phyloP scores from a whole-genome alignment of 1,140 invertebrate species.

The Atta colombica region DNA sequence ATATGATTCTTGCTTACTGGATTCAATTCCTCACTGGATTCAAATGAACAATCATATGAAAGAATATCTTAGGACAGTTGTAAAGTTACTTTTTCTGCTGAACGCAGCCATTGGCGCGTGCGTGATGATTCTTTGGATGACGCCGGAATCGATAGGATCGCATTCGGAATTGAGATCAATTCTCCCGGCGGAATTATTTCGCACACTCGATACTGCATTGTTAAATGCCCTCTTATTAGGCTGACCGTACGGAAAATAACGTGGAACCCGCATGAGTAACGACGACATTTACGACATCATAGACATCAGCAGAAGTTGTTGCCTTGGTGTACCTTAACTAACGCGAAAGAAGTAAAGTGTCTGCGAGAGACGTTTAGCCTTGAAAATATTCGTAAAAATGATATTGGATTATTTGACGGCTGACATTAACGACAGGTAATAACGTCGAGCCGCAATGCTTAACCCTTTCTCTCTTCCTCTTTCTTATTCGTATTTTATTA shows the following conservation, averaged over 20 bases:
- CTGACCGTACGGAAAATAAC: slow-evolving; percentile 49
- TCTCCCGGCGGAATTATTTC: not conserved
- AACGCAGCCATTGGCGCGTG: not conserved
- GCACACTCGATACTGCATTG: not conserved
- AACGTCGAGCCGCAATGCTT: slow-evolving; percentile 20
- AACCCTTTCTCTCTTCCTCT: not conserved
- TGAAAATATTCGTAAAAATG: slow-evolving; percentile 56
- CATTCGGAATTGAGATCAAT: slow-evolving; percentile 20
- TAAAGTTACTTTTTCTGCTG: no score
- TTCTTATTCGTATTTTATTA: slow-evolving; percentile 22
- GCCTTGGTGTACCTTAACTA: slow-evolving; percentile 24
- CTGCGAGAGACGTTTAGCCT: slow-evolving; percentile 27
- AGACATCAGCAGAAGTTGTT: slow-evolving; percentile 46
- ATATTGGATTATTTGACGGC: slow-evolving; percentile 53
- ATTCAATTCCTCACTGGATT: no score
- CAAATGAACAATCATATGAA: no score
- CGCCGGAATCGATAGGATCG: not conserved
- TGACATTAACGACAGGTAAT: slow-evolving; percentile 56
- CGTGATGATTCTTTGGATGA: not conserved
- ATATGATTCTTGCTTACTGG: no score
- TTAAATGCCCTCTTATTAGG: slow-evolving; percentile 56
- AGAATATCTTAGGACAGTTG: no score
- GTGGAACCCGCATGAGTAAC: slow-evolving; percentile 54
- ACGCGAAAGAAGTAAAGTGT: slow-evolving; percentile 32
- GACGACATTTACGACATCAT: slow-evolving; percentile 66